A percentile compares a stretch with the other conserved stretches of the same genome.
Evolutionary conservation across 2,888 invertebrate genomes (phyloP).

Genomic region (Philonicus albiceps): DNA sequence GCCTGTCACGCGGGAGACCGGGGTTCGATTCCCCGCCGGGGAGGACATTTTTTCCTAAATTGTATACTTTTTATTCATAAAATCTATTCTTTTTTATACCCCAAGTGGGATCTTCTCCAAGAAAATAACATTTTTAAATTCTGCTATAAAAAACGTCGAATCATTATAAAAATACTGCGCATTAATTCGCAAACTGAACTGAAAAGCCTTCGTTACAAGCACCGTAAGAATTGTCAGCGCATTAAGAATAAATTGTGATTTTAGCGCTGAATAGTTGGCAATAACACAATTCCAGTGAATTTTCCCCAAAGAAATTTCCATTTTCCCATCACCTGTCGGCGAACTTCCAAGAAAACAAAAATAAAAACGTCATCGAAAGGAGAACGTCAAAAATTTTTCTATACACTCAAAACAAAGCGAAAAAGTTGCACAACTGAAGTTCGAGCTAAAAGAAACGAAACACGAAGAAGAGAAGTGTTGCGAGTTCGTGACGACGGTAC

Average conservation of each 20-base stretch:
- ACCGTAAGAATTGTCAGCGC: not conserved
- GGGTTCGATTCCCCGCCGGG: conserved; percentile 66
- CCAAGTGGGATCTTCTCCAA: too few species aligned
- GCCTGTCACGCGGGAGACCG: conserved; percentile 65
- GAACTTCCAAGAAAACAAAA: not conserved
- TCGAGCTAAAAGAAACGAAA: not conserved
- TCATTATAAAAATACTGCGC: not conserved
- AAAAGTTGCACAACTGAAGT: not conserved
- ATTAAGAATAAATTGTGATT: not conserved
- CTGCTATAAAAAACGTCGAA: not conserved
- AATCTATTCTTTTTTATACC: too few species aligned
- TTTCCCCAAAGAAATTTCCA: not conserved
- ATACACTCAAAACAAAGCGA: conserved; percentile 17
- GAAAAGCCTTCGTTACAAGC: not conserved
- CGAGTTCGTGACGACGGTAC: not conserved
- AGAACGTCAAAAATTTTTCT: conserved; percentile 19
- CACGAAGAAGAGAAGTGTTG: not conserved
- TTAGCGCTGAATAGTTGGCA: not conserved
- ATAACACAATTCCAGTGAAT: not conserved
- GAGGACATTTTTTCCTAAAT: conserved; percentile 55
- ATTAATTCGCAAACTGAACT: not conserved
- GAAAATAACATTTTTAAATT: not conserved
- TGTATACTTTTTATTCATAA: not conserved
- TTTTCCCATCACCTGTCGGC: not conserved
- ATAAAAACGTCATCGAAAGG: not conserved